These are phyloP conservation scores for Rhinella marina DNA, from an alignment of 2,797 vertebrate genomes.

Conservation along the genomic window DNA sequence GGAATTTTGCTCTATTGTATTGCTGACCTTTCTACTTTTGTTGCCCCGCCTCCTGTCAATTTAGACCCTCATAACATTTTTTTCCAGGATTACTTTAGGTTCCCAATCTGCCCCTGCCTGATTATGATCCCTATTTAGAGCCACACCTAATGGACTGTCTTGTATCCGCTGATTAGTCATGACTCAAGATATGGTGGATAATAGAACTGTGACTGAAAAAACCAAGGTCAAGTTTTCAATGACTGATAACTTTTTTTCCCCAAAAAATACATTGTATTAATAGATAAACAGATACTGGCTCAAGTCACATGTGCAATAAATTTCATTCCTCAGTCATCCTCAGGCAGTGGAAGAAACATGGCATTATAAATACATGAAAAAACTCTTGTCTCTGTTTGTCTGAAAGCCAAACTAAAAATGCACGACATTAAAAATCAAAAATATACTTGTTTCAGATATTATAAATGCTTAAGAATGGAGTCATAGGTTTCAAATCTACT, in stretches of 20 bases:
- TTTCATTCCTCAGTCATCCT: not conserved
- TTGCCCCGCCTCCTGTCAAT: no score
- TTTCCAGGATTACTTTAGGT: no score
- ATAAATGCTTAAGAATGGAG: not conserved
- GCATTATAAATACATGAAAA: not conserved
- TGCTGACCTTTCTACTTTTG: no score
- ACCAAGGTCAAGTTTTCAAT: not conserved
- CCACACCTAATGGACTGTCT: not conserved
- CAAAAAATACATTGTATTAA: not conserved
- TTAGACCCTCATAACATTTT: no score
- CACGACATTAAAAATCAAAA: conserved; percentile 5
- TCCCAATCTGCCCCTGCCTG: no score
- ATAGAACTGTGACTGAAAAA: not conserved
- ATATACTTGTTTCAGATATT: not conserved
- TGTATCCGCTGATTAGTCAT: not conserved
- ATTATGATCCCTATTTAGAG: no score
- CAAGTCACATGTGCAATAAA: not conserved
- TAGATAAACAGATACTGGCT: not conserved
- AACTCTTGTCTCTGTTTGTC: not conserved
- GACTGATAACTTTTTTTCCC: not conserved
- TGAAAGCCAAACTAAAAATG: not conserved
- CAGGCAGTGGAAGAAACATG: not conserved
- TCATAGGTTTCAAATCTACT: conserved; percentile 1
- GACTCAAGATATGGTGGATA: not conserved
- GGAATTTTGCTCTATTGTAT: no score